phyloP scores from a whole-genome alignment of 2,797 vertebrate genomes.

The Varecia variegata region DNA sequence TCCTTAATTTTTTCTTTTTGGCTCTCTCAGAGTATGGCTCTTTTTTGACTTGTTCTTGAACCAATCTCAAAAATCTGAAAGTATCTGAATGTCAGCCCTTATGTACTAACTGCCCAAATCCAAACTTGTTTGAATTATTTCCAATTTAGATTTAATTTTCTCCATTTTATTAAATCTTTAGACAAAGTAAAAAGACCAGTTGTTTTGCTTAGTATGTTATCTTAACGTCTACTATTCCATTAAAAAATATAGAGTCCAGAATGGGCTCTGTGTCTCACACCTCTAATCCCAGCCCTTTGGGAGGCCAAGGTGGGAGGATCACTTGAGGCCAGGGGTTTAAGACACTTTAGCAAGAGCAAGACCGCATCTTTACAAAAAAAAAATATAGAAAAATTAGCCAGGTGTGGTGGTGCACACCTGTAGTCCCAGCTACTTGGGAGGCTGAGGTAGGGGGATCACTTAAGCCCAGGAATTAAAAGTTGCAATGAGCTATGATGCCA shows the following conservation, averaged over 20 bases:
- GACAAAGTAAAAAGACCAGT: not conserved
- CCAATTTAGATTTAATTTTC: conserved; percentile 15
- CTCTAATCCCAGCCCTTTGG: not conserved
- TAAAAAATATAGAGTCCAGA: not conserved
- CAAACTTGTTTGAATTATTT: conserved; percentile 9
- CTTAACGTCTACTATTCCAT: not conserved
- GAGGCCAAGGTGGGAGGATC: not conserved
- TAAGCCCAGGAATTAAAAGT: not conserved
- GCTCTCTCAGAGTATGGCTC: not conserved
- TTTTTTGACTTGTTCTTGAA: not conserved
- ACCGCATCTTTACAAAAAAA: no score
- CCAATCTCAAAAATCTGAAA: not conserved
- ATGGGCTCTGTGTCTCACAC: not conserved
- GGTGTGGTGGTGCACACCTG: no score
- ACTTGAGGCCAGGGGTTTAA: not conserved
- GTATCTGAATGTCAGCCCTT: not conserved
- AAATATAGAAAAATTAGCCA: no score
- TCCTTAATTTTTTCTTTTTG: not conserved
- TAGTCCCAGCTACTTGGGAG: not conserved
- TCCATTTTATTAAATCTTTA: conserved; percentile 8
- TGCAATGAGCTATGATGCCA: not conserved
- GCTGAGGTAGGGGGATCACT: not conserved
- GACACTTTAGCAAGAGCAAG: no score
- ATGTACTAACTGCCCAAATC: not conserved
- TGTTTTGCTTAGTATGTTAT: not conserved